Base-by-base conservation (phyloP, 2,888 invertebrate genomes). In the Harmothoe impar region DNA sequence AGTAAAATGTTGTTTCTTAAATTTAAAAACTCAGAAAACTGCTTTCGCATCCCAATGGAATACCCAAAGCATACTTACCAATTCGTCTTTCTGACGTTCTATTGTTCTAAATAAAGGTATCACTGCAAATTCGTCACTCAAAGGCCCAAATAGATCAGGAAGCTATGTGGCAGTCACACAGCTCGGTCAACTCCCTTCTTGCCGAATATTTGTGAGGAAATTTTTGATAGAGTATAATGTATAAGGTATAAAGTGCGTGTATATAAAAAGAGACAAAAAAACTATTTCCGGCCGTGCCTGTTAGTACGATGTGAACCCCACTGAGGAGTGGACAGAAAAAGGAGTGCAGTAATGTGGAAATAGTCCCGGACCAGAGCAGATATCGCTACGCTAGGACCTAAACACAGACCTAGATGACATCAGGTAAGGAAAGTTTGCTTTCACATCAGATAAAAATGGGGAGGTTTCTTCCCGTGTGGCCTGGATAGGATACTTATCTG, bases 401-500 rank as follows among this genome's bases (percentile, higher is more conserved):
- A 43, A 81, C 81, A 81, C 77, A 77, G 31, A 43, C 72, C 72
- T 72, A 72, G 72, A 72, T 72, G 72, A 81, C 81, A 81, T 43
- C 81, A 81, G 81, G 43, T 33, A 81, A 43, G 81, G 81, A 86
- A 86, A 54, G 54, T 52, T 86, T 52, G 52, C 56, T 86, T 86
- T 86, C 86, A 86, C 86, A 86, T 86, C 86, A 86, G 86, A 56
- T 54, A 86, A 31, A 56, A 86, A 86, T 86, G 54, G 86, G 86
- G 25, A 54, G 86, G 54, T 86, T 20, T 31, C 86, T 54, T 86
- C 54, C 86, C 54, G 17, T 81, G 86, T 54, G 54, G 33, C 56
- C 86, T 86, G 86, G 54, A 84, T 84, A 25, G 25, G 56, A 54
- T 86, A 86, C 86, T 86, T 86, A 86, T 86, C 86, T 86, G 86